phyloP scores from a whole-genome alignment of 2,888 invertebrate species.

The Netelia fuscicornis region DNA sequence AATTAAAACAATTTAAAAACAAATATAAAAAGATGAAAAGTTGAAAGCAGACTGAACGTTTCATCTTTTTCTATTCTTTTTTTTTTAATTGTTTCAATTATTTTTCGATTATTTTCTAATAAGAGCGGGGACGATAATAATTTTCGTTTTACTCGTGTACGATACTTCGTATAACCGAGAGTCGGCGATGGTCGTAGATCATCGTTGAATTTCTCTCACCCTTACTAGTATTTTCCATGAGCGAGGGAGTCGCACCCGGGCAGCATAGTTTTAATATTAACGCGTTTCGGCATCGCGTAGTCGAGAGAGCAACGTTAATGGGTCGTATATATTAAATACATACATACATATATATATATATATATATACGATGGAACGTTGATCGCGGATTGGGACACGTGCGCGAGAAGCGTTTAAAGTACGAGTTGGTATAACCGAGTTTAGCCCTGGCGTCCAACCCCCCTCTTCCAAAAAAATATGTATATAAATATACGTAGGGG shows the following conservation, averaged over 20 bases:
- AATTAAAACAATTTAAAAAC: too few relatives aligned
- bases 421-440: neutral
- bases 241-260: neutral
- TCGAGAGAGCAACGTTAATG: conserved; percentile 16
- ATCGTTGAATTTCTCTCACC: conserved; percentile 21
- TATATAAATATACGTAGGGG: neutral
- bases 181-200: conserved; percentile 14
- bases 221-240: neutral
- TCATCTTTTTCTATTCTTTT: too few relatives aligned
- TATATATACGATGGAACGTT: neutral
- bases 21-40: too few relatives aligned
- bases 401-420: conserved; percentile 59
- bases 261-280: conserved; percentile 35
- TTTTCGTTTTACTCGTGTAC: too few relatives aligned
- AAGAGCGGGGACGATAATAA: too few relatives aligned
- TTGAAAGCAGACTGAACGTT: too few relatives aligned
- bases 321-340: conserved; percentile 14
- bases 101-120: too few relatives aligned
- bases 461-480: conserved; percentile 14
- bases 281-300: neutral
- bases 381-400: conserved; percentile 62
- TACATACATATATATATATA: too few relatives aligned
- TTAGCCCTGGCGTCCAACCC: conserved; percentile 10
- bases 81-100: too few relatives aligned
- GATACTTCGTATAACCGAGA: neutral